phyloP scores from a whole-genome alignment of 2,797 vertebrate species.

The Acanthis flammea region DNA sequence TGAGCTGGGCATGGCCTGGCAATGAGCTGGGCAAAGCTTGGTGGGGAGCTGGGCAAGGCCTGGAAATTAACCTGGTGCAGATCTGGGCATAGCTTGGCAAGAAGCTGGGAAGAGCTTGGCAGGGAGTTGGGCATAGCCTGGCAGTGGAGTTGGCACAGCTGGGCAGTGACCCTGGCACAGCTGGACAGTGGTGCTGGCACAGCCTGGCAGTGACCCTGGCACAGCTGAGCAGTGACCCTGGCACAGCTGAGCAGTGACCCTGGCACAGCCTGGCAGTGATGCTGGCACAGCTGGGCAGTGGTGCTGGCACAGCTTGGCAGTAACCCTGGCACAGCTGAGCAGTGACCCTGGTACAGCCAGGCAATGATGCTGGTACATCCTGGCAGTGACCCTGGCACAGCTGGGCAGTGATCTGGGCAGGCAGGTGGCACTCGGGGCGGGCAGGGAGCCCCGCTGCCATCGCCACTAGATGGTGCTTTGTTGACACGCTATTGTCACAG shows the following conservation, averaged over 20 bases:
- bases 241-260: not conserved
- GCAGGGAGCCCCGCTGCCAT: not conserved
- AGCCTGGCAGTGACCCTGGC: accelerated
- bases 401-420: not conserved
- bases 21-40: not conserved
- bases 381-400: accelerated
- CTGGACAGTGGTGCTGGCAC: accelerated
- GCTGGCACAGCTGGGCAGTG: too few relatives aligned
- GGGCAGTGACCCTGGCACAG: not conserved
- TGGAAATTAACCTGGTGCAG: not conserved
- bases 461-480: conserved; percentile 64
- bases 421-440: accelerated
- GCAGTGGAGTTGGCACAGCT: accelerated
- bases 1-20: not conserved
- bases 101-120: not conserved
- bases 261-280: too few relatives aligned
- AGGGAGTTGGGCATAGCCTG: not conserved
- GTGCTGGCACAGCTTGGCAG: not conserved
- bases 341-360: not conserved
- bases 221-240: not conserved
- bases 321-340: not conserved
- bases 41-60: not conserved
- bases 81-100: not conserved
- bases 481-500: not conserved
- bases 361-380: not conserved